Evolutionary conservation across 2,888 invertebrate species (phyloP).

Genomic region (Drosophila tanythrix): DNA sequence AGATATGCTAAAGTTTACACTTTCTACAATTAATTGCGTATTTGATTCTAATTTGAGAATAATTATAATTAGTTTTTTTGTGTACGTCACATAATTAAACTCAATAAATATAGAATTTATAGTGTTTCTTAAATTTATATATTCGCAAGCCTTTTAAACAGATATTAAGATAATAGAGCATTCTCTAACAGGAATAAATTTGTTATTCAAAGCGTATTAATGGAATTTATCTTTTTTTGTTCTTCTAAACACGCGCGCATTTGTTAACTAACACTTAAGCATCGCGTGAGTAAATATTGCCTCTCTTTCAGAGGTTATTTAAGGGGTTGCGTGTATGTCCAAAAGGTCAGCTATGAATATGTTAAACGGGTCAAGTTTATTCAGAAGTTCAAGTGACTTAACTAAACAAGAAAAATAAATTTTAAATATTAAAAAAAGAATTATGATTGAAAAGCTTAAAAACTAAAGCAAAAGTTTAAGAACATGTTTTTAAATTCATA

Average conservation of each 20-base stretch:
- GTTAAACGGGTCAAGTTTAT: slow-evolving; percentile 27
- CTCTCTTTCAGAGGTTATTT: background rate
- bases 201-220: background rate
- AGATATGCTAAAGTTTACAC: background rate
- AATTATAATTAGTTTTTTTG: background rate
- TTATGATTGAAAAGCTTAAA: background rate
- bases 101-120: background rate
- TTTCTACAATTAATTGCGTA: background rate
- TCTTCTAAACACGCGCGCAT: background rate
- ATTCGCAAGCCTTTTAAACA: background rate
- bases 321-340: slow-evolving; percentile 24
- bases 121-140: background rate
- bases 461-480: background rate
- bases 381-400: background rate
- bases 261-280: background rate
- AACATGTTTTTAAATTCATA: background rate
- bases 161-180: background rate
- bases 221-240: background rate
- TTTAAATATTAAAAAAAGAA: background rate
- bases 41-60: background rate
- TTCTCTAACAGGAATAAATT: background rate
- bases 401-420: background rate
- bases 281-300: background rate
- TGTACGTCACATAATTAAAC: background rate
- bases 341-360: slow-evolving; percentile 50